Conservation (phyloP, 1,140 invertebrate genomes). For the Episyrphus balteatus region DNA sequence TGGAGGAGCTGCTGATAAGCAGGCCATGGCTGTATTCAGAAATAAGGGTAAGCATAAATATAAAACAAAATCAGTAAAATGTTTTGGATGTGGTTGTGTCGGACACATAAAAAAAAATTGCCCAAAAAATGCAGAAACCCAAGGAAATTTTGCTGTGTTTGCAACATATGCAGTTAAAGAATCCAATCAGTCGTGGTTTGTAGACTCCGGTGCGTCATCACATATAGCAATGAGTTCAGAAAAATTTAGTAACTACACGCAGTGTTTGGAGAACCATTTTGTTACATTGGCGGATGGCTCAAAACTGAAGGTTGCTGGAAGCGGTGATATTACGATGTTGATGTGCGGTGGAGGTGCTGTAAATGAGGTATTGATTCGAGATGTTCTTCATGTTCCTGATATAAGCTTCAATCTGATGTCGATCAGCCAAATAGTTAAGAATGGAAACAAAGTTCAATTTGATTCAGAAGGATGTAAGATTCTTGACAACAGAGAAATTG, state of each 20-base stretch:
- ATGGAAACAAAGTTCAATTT: conserved; percentile 22
- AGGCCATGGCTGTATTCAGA: too few relatives aligned
- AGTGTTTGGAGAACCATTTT: not conserved
- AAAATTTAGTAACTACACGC: not conserved
- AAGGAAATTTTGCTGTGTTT: not conserved
- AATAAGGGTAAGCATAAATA: too few relatives aligned
- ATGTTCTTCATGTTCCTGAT: conserved; percentile 22
- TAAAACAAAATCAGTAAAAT: too few relatives aligned
- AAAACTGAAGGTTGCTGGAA: not conserved
- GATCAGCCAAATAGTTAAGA: conserved; percentile 23
- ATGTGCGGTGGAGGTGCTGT: not conserved
- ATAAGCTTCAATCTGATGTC: conserved; percentile 23
- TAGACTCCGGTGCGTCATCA: not conserved
- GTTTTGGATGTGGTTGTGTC: too few relatives aligned
- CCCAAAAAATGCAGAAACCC: not conserved
- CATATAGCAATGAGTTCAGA: not conserved
- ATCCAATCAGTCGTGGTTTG: not conserved
- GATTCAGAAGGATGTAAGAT: conserved; percentile 16
- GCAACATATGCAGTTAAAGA: not conserved
- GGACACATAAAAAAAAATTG: not conserved
- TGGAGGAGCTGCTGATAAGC: not conserved
- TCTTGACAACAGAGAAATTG: conserved; percentile 13
- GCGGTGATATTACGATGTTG: not conserved
- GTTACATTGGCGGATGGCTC: not conserved
- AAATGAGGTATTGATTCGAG: conserved; percentile 5